A percentile compares a stretch with the other conserved stretches of the same genome.
Evolutionary conservation across 2,113 vertebrate genomes (phyloP).

Genomic region (Suncus etruscus): DNA sequence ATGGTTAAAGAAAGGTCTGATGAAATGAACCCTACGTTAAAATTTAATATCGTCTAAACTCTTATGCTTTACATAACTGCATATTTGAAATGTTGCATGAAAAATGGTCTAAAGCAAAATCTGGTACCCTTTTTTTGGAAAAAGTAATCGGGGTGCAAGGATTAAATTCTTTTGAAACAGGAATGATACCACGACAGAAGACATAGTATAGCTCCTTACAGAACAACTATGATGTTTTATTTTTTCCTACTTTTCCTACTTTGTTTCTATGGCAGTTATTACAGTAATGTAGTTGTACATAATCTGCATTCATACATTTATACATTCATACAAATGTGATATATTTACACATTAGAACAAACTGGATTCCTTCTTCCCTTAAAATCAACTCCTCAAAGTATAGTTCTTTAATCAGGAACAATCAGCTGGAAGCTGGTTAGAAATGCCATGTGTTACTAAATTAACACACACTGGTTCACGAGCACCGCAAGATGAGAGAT

Average conservation of each 20-base stretch:
- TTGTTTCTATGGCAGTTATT: background rate
- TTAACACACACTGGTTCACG: background rate
- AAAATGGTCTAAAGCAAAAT: constrained; percentile 49
- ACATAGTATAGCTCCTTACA: no score
- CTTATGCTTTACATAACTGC: constrained; percentile 37
- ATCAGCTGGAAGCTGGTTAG: background rate
- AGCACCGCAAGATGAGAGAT: no score
- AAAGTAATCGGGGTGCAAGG: constrained; percentile 4
- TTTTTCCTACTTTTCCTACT: background rate
- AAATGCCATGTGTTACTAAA: background rate
- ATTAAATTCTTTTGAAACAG: background rate
- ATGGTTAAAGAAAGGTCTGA: constrained; percentile 39
- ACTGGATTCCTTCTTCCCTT: background rate
- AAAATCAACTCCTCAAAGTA: constrained; percentile 9
- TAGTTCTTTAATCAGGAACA: background rate
- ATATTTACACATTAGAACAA: background rate
- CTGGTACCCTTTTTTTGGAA: constrained; percentile 22
- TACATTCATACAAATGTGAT: background rate
- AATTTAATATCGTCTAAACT: constrained; percentile 36
- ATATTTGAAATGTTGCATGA: constrained; percentile 30
- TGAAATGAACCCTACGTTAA: constrained; percentile 47
- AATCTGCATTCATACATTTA: constrained; percentile 16
- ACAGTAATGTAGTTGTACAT: background rate
- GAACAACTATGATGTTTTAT: background rate
- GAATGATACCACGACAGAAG: background rate